Base-by-base conservation (phyloP, 2,797 vertebrate species). In the Melopsittacus undulatus region DNA sequence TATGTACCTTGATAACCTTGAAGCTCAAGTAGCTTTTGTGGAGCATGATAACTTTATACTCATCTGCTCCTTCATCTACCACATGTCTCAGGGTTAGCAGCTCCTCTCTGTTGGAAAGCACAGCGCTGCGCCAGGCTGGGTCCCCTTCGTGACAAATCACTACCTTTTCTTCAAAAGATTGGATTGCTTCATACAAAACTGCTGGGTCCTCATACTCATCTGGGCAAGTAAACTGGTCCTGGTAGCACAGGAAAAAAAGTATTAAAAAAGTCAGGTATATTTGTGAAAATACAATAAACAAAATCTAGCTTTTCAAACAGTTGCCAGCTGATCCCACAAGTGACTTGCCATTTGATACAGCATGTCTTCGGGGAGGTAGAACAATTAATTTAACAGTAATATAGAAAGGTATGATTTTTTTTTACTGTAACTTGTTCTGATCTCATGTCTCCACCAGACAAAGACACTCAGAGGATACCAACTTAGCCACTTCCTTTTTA, bases 21-120 rank as follows among this genome's bases (percentile, higher is more conserved):
- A 99, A 99, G 98, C 98, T 99, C 97, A 99, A 97, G 97, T 99
- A 99, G 88, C 99, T 98, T 96, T 98, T 99, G 97, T 99, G 99
- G 46, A 99, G 98, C 99, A 99, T 99, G 97, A 99, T 99, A 97
- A 99, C 98, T 98, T 99, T 99, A 92, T 99, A 99, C 96, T 99
- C 99, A 2, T 99, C 99, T 0, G 98, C 98, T 59, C 99, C 99
- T 93, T 99, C 99, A 16, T 99, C 99, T 32, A 99, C 98, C 97
- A 99, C 99, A 3, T 99, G 99, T 48, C 99, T 97, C 79, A 99
- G 97, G 1, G 99, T 99, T 64, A 99, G 98, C 94, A 99, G 98
- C 42, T 99, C 99, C 96, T 99, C 98, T 30, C 97, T 98, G 97
- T 99, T 99, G 90, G 99, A 98, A 34, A 99, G 98, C 56, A 99